Evolutionary conservation across 2,888 invertebrate species (phyloP).

Genomic region (Hydraecia micacea): DNA sequence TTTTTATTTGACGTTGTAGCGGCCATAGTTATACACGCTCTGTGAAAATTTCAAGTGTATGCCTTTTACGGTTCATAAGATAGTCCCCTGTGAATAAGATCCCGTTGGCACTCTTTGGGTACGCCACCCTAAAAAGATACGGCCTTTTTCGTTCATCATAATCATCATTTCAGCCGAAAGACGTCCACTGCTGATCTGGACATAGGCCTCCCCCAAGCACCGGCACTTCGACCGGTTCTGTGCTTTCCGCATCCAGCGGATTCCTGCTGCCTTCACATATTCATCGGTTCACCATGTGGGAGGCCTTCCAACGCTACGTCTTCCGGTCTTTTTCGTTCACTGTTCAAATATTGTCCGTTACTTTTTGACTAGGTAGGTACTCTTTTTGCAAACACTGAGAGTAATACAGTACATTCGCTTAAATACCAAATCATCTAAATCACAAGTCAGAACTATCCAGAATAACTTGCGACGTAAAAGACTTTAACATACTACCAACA

Average conservation of each 20-base stretch:
- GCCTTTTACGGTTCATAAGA: no score
- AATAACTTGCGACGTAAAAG: slow-evolving; percentile 57
- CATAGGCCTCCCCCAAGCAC: neutral
- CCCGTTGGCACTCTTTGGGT: no score
- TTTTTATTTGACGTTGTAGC: neutral
- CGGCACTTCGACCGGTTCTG: neutral
- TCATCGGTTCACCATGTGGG: neutral
- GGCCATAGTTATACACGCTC: neutral
- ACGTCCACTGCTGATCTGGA: neutral
- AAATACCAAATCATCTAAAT: slow-evolving; percentile 45
- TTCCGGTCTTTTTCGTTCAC: neutral
- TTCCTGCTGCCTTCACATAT: neutral
- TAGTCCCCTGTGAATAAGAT: no score
- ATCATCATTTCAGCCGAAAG: neutral
- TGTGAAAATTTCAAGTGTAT: no score
- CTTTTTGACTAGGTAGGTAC: neutral
- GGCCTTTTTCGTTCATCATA: neutral
- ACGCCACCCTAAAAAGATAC: neutral
- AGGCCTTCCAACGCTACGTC: no score
- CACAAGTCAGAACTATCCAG: slow-evolving; percentile 43
- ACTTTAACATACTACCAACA: slow-evolving; percentile 55
- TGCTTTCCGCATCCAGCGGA: neutral
- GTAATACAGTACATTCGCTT: neutral
- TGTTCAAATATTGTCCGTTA: neutral
- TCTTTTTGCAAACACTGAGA: neutral